Conservation (phyloP, 2,888 invertebrate species). For the Prenolepis imparis region DNA sequence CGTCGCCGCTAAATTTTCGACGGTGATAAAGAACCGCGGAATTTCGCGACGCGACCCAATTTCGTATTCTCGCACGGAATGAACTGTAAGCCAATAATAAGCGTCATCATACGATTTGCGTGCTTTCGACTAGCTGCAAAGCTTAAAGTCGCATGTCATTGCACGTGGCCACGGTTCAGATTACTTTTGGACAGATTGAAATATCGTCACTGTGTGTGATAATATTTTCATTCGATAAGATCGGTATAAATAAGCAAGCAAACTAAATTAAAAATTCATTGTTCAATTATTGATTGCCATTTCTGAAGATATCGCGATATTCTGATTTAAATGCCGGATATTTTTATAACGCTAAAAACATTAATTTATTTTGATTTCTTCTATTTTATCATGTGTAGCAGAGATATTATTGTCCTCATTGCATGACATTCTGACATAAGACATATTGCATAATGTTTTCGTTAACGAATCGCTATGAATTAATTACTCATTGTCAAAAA, state of each 20-base stretch:
- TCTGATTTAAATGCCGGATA: background rate
- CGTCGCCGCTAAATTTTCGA: slow-evolving; percentile 33
- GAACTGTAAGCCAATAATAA: slow-evolving; percentile 36
- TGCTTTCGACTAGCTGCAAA: background rate
- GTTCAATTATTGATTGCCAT: background rate
- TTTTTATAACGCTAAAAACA: background rate
- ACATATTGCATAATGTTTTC: background rate
- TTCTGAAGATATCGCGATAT: background rate
- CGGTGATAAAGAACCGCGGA: slow-evolving; percentile 33
- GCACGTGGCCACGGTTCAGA: background rate
- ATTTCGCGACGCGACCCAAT: slow-evolving; percentile 24
- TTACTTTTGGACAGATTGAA: background rate
- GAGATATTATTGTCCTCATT: background rate
- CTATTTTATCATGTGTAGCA: background rate
- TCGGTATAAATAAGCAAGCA: background rate
- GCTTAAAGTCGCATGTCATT: slow-evolving; percentile 1
- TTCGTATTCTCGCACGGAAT: slow-evolving; percentile 20
- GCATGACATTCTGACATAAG: background rate
- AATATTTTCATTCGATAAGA: background rate
- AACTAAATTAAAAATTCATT: background rate
- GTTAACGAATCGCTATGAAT: background rate
- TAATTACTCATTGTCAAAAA: background rate
- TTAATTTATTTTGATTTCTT: background rate
- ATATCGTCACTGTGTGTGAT: background rate
- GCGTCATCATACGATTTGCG: background rate